Evolutionary conservation across 2,113 vertebrate genomes (phyloP), one percentile per base, ranked within the genome.

Genomic region (Microtus montanus): DNA sequence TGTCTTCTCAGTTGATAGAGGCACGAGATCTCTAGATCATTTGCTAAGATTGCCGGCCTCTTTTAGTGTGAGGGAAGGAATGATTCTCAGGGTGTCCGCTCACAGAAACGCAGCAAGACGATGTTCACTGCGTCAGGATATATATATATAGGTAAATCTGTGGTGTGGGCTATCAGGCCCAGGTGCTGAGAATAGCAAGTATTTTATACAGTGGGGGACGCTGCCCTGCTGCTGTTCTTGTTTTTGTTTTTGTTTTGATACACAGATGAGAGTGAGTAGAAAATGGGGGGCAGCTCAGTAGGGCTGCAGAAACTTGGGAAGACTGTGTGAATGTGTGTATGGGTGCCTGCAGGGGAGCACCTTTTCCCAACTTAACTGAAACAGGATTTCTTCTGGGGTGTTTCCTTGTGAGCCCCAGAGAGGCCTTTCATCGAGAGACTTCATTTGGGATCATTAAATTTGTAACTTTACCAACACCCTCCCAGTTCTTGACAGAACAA

Each of bases 61-160:
- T 93, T 92, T 38, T 35, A 79, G 91, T 87, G 74, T 63, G 14
- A 94, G 93, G 93, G 87, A 97, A 97, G 94, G 94, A 96, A 93
- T 54, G 93, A 93, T 97, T 97, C 97, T 97, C 97, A 97, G 98
- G 97, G 97, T 97, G 98, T 97, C 97, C 78, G 93, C 95, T 95
- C 92, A 89, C 41, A 78, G 94, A 90, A 94, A 91, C 33, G 90
- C 87, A 92, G 94, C 95, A 95, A 95, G 97, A 96, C 92, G 93
- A 96, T 96, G 79, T 82, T 89, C 61, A n/a, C 79, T 74, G 94
- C 95, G 80, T 96, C 91, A 58, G 96, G 90, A 84, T 35, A 4
- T 96, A 96, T 96, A 96, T 96, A 95, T 63, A 95, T 96, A 96
- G 94, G 96, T 63, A 91, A 92, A 90, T 96, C 95, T 97, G 97